Base-by-base conservation (phyloP, 2,797 vertebrate genomes). In the Bryconaethiops microstoma region DNA sequence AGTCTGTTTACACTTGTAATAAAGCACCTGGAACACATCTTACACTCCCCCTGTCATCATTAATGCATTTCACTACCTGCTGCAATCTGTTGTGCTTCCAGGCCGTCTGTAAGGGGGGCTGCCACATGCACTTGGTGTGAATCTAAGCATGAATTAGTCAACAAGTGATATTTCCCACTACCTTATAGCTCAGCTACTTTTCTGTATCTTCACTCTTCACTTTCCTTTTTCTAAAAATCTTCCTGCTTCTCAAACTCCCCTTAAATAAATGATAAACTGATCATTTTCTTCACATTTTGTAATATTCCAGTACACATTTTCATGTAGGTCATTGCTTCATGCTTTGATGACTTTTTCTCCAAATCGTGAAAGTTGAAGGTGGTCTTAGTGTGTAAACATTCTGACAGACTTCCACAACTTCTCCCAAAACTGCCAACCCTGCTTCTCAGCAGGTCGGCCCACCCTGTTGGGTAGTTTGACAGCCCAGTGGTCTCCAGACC, bases 1-100 rank as follows among this genome's bases (percentile, higher is more conserved):
- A 19, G 81, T 88, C 86, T 76, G 88, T 92, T 92, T 90, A 79
- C 65, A 86, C 60, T 82, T 85, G 92, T 90, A 90, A 89, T 91
- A 86, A 91, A 91, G 89, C 88, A 89, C 89, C 88, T 90, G 89
- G 87, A 90, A 82, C 67, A 68, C 19, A 85, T 91, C 83, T 74
- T 81, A 84, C 82, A 74, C 52, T 75, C 75, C 82, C 83, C 82
- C 62, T 71, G 72, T 84, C 73, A 79, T 77, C 29, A 80, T 71
- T 76, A 82, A 88, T 86, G 85, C 6, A 48, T 42, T 76, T 84
- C 65, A 82, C 64, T 70, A 68, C 59, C 39, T 54, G 52, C 23
- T 29, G 35, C 45, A 74, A 74, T 42, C 57, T 57, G 25, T 19
- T 39, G 16, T 23, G 8, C 76, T 77, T 63, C 16, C 52, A 78